Evolutionary conservation across 2,888 invertebrate genomes (phyloP).

Genomic region (Lycophotia porphyrea): DNA sequence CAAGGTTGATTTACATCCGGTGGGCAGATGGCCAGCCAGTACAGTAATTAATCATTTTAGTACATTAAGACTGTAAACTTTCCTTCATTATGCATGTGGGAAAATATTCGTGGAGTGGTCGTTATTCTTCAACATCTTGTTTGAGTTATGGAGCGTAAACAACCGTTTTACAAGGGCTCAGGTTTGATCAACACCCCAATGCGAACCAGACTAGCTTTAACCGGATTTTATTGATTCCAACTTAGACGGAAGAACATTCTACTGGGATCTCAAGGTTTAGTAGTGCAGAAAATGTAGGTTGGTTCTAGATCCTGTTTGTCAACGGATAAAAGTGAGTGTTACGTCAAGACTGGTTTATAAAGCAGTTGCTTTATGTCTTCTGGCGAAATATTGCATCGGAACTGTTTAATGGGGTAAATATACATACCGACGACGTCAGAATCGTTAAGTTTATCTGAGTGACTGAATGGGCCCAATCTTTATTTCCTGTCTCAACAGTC

Average conservation of each 20-base stretch:
- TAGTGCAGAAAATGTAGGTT: conserved; percentile 14
- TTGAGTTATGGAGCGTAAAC: background rate
- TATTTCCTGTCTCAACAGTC: background rate
- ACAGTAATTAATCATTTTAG: conserved; percentile 18
- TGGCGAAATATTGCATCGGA: background rate
- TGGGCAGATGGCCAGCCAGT: conserved; percentile 10
- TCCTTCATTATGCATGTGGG: background rate
- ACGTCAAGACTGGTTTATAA: conserved; percentile 1
- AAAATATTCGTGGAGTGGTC: background rate
- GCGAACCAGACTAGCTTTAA: conserved; percentile 17
- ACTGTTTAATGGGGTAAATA: background rate
- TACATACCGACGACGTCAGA: conserved; percentile 10
- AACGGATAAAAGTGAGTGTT: conserved; percentile 14
- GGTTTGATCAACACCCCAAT: conserved; percentile 23
- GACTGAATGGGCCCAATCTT: background rate
- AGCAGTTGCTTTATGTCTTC: conserved; percentile 5
- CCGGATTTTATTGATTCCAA: conserved; percentile 50
- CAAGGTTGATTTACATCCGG: conserved; percentile 18
- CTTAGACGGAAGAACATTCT: conserved; percentile 21
- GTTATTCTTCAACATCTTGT: background rate
- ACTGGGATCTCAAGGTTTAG: conserved; percentile 43
- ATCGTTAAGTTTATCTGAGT: background rate
- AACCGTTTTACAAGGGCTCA: background rate
- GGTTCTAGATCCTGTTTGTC: conserved; percentile 21
- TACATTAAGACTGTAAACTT: background rate